Evolutionary conservation across 2,888 invertebrate species (phyloP).

Genomic region (Lithophane leautieri): DNA sequence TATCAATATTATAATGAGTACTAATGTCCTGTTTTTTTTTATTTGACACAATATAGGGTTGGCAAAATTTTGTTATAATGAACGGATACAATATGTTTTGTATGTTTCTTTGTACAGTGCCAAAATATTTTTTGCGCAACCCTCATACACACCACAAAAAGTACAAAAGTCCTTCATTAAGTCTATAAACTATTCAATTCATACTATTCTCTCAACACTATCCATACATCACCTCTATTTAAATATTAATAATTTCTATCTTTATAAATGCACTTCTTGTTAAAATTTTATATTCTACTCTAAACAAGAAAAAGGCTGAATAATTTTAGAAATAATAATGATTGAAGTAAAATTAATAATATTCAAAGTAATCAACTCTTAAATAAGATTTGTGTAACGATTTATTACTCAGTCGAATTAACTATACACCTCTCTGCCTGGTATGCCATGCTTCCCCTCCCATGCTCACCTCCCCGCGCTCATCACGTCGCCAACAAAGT

Average conservation of each 20-base stretch:
- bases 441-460: not conserved
- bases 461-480: not conserved
- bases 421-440: too few species aligned
- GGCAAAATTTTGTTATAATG: slow-evolving; percentile 69
- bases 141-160: slow-evolving; percentile 86
- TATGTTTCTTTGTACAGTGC: slow-evolving; percentile 63
- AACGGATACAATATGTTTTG: slow-evolving; percentile 63
- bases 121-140: slow-evolving; percentile 77
- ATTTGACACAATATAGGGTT: slow-evolving; percentile 83
- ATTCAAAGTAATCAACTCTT: slow-evolving; percentile 44
- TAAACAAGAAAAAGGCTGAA: slow-evolving; percentile 68
- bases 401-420: not conserved
- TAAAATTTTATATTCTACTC: slow-evolving; percentile 81
- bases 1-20: slow-evolving; percentile 70
- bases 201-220: slow-evolving; percentile 85
- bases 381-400: slow-evolving; percentile 56
- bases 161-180: slow-evolving; percentile 86
- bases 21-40: slow-evolving; percentile 72
- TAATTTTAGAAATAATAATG: slow-evolving; percentile 43
- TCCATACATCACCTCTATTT: slow-evolving; percentile 83
- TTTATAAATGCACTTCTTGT: slow-evolving; percentile 90
- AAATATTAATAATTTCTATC: slow-evolving; percentile 85
- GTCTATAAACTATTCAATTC: slow-evolving; percentile 80
- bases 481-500: not conserved
- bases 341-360: slow-evolving; percentile 38